A percentile compares a stretch with the other conserved stretches of the same genome.
phyloP scores from a whole-genome alignment of 2,113 vertebrate genomes.

The Silurus asotus region DNA sequence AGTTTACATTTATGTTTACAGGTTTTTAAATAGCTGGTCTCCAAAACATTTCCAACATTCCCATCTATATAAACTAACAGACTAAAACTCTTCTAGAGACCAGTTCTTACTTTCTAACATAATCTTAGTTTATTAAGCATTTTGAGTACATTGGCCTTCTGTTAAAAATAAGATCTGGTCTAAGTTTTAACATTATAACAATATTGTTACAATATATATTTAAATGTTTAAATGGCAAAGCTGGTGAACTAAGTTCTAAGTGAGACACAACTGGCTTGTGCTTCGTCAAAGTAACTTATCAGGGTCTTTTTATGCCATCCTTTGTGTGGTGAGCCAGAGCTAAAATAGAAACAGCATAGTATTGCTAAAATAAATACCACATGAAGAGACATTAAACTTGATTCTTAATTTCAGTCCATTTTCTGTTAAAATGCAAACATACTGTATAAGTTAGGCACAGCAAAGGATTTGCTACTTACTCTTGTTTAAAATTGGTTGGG shows the following conservation, averaged over 20 bases:
- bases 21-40: neutral
- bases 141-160: neutral
- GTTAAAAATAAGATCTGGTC: slow-evolving; percentile 33
- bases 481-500: neutral
- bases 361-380: slow-evolving; percentile 22
- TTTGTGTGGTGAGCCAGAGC: neutral
- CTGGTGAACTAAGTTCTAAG: slow-evolving; percentile 27
- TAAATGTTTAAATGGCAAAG: slow-evolving; percentile 50
- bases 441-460: neutral
- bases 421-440: neutral
- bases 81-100: neutral
- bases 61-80: neutral
- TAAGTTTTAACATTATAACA: slow-evolving; percentile 31
- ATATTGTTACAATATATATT: slow-evolving; percentile 34
- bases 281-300: slow-evolving; percentile 31
- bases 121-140: neutral
- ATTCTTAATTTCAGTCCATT: neutral
- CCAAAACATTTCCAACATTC: neutral
- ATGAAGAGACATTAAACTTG: neutral
- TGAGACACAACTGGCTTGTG: slow-evolving; percentile 23
- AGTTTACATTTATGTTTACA: neutral
- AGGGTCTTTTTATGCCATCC: slow-evolving; percentile 9
- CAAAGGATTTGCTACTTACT: neutral
- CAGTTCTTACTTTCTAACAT: neutral
- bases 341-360: slow-evolving; percentile 18